Evolutionary conservation across 2,113 vertebrate species (phyloP), one percentile per base, ranked within the genome.

Genomic region (Eleginops maclovinus): DNA sequence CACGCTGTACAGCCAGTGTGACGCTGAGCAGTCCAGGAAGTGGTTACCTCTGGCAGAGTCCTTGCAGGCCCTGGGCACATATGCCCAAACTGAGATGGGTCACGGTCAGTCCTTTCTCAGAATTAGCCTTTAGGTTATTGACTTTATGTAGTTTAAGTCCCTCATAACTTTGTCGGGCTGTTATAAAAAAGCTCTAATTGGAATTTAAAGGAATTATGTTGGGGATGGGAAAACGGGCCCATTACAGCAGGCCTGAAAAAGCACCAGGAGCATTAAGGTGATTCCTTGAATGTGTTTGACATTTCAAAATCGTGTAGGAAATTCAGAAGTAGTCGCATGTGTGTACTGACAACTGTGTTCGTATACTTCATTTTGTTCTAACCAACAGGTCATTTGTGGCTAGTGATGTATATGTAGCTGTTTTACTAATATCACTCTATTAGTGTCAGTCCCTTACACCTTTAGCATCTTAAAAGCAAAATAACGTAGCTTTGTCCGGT

Each of bases 71-170:
- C 43, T 97, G 91, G 97, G 98, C 94, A 99, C 98, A 80, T 99
- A 99, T 87, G 96, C 96, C 87, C 98, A 99, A 93, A 99, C 97
- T 73, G 98, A 99, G 88, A 54, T 99, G 94, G 98, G 97, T 87
- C 98, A 99, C 93, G 97, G 98, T 99, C 94, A 99, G 98, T 99
- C 91, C 70, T 86, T 31, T 6, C 1, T 31, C 31, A 54, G 77
- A 79, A 10, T 56, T 53, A 24, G 64, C 41, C 17, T 14, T n/a
- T n/a, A 59, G 60, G 1, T 55, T 24, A 31, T 49, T 50, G 11
- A 58, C 11, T 66, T 55, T 26, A 49, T 43, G n/a, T 47, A 77
- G 24, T 15, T 60, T 24, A 24, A 64, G 40, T 55, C 31, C 64
- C 71, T 60, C 31, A 36, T 36, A 36, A 1, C 5, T 36, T 36